phyloP scores from a whole-genome alignment of 2,888 invertebrate genomes.

The Monoplex corrugatus region DNA sequence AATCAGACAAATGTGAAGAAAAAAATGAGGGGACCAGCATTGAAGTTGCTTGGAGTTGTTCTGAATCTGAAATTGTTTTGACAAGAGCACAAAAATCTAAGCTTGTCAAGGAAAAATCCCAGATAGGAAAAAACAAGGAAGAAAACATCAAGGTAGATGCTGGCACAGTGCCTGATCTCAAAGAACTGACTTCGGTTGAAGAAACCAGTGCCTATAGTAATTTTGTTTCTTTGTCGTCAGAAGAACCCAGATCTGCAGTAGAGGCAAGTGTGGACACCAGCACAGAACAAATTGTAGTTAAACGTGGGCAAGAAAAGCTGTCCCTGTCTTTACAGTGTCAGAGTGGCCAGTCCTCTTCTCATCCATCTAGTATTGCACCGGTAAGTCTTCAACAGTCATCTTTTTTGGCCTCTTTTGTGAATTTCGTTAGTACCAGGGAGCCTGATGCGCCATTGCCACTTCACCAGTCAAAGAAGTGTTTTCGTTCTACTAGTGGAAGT shows the following conservation, averaged over 20 bases:
- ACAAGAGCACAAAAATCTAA: neutral
- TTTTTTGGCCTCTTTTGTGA: conserved; percentile 58
- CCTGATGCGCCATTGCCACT: neutral
- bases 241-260: neutral
- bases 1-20: neutral
- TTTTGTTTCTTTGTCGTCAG: too few species aligned
- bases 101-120: neutral
- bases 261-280: neutral
- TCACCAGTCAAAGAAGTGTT: neutral
- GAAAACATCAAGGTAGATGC: neutral
- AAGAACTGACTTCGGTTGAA: neutral
- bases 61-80: neutral
- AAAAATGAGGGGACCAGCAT: too few species aligned
- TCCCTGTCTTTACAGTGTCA: too few species aligned
- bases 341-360: too few species aligned
- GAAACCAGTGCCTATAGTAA: neutral
- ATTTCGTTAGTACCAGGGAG: conserved; percentile 48
- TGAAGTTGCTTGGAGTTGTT: too few species aligned
- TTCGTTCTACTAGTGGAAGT: neutral
- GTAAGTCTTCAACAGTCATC: conserved; percentile 47
- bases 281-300: neutral
- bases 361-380: too few species aligned
- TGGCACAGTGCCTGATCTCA: neutral
- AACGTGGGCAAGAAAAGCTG: neutral
- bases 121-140: neutral